A percentile compares a stretch with the other conserved stretches of the same genome.
Conservation (phyloP, 2,113 vertebrate genomes). For the Cebus imitator region DNA sequence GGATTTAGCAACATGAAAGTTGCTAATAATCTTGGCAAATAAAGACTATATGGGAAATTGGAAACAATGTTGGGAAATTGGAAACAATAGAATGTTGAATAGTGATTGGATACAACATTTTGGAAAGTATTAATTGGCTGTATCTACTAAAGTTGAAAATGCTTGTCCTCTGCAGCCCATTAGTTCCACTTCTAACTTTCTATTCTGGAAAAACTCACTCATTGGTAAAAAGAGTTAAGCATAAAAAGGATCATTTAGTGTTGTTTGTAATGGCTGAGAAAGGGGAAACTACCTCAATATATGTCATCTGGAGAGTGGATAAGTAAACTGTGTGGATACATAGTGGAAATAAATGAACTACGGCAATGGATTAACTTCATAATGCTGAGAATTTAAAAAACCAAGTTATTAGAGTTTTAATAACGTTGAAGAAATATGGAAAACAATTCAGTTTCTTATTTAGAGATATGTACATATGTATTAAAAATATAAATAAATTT, state of each 20-base stretch:
- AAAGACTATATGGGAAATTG: background rate
- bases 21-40: slow-evolving; percentile 8
- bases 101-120: slow-evolving; percentile 18
- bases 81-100: background rate
- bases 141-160: background rate
- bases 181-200: background rate
- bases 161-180: background rate
- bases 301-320: background rate
- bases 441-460: background rate
- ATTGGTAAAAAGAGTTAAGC: background rate
- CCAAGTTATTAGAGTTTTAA: background rate
- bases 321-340: slow-evolving; percentile 7
- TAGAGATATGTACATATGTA: background rate
- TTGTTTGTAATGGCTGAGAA: background rate
- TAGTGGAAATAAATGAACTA: slow-evolving; percentile 2
- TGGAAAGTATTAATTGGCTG: background rate
- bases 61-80: background rate
- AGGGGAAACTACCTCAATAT: background rate
- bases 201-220: background rate
- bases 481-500: background rate
- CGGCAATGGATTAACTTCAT: background rate
- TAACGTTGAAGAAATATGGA: background rate
- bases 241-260: background rate
- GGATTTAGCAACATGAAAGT: slow-evolving; percentile 2
- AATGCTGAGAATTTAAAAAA: background rate